Evolutionary conservation across 2,888 invertebrate species (phyloP), one percentile per base, ranked within the genome.

Genomic region (Campopleginae sp.): DNA sequence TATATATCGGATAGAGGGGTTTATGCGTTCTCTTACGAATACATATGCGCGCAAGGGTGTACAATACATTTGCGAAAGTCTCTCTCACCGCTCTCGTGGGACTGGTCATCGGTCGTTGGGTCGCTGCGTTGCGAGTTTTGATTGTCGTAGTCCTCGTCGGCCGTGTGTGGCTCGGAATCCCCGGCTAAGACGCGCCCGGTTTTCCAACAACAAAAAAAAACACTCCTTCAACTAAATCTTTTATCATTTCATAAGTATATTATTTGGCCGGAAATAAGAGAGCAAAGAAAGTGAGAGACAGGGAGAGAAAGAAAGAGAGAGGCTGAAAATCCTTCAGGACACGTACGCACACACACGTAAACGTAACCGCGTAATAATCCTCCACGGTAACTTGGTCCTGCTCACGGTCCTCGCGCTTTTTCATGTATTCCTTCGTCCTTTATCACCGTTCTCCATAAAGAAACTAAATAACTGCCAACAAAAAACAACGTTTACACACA

Each of bases 161-260:
- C 70, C 70, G 77, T 74, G 75, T 82, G 82, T 66, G 76, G 79
- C 79, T 82, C 85, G 85, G 85, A 80, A 80, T 80, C 80, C 85
- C 85, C 85, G 85, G 85, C 85, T 79, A 76, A 82, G 85, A 85
- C 85, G 85, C 85, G 85, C 85, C 82, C 85, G 82, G 85, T 82
- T 77, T 82, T 44, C 79, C 33, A 81, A 63, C 33, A 81, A 63
- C 58, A 63, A 74, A 72, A 66, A 75, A 61, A 71, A 48, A 71
- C 23, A 54, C 48, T n/a, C 63, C 33, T 66, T 42, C 33, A 23
- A 23, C 42, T 42, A 33, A 80, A 51, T 31, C 51, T 80, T 63
- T 44, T 23, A 70, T 72, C 44, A 31, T 46, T 46, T 10, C 10
- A 58, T 42, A 75, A 44, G 61, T 51, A 65, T 66, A 65, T 58